Conservation (phyloP, 1,140 invertebrate genomes). For the Pogonus chalceus region DNA sequence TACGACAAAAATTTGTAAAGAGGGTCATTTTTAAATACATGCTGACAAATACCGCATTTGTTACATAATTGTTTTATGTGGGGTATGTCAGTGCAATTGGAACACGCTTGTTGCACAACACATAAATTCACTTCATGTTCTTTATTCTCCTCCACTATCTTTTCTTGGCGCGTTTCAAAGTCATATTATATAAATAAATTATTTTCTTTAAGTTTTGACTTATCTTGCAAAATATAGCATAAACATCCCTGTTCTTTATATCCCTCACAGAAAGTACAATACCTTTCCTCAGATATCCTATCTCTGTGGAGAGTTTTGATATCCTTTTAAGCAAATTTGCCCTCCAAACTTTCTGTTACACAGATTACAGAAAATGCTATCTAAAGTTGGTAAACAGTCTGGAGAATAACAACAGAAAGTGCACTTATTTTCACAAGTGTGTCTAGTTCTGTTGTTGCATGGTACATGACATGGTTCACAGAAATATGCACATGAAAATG, state of each 20-base stretch:
- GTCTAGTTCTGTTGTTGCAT: neutral
- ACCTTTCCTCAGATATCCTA: neutral
- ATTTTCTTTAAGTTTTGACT: neutral
- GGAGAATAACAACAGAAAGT: neutral
- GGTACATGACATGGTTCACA: neutral
- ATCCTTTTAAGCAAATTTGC: neutral
- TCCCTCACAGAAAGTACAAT: neutral
- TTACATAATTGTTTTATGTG: too few relatives aligned
- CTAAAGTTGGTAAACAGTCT: neutral
- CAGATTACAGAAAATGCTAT: neutral
- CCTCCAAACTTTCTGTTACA: neutral
- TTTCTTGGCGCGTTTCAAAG: neutral
- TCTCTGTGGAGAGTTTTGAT: neutral
- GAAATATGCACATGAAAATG: neutral
- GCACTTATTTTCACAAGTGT: neutral
- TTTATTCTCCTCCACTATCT: neutral
- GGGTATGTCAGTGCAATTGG: neutral
- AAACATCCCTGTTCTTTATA: neutral
- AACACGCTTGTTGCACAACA: slow-evolving; percentile 3
- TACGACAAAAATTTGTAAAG: neutral
- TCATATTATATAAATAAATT: neutral
- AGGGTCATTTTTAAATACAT: neutral
- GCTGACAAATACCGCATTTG: neutral
- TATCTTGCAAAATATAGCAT: neutral
- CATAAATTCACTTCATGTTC: neutral